A percentile compares a stretch with the other conserved stretches of the same genome.
These are phyloP conservation scores for Globia sparganii DNA, from an alignment of 2,888 invertebrate species.

Conservation along the genomic window DNA sequence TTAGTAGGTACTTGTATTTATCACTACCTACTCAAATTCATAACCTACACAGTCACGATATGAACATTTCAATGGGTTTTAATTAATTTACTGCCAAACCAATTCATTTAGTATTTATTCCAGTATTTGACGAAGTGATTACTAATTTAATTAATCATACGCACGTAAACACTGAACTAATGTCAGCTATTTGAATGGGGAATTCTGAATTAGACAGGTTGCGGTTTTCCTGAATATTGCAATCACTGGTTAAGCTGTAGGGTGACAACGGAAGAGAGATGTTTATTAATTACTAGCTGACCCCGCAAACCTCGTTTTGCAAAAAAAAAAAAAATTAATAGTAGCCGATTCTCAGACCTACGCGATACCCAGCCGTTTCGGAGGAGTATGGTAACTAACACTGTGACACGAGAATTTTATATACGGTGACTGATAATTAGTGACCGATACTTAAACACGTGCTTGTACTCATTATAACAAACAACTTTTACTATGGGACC, in stretches of 20 bases:
- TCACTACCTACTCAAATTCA: neutral
- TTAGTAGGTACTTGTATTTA: neutral
- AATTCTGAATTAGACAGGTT: conserved; percentile 30
- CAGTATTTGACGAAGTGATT: conserved; percentile 8
- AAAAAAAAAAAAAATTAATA: no score
- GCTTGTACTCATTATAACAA: no score
- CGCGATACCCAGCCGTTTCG: no score
- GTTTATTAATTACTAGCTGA: conserved; percentile 1
- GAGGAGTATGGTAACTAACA: no score
- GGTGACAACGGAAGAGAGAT: neutral
- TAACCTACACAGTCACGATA: neutral
- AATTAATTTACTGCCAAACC: conserved; percentile 15
- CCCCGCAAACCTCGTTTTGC: no score
- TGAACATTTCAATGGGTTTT: neutral
- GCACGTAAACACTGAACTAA: conserved; percentile 1
- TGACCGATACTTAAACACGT: no score
- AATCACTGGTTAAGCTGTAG: neutral
- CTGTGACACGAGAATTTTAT: no score
- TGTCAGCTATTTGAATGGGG: conserved; percentile 15
- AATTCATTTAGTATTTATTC: conserved; percentile 12
- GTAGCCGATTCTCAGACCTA: no score
- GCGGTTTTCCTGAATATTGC: conserved; percentile 35
- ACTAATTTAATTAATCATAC: conserved; percentile 28
- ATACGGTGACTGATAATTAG: no score
- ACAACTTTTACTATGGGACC: no score